These are phyloP conservation scores for Aricia agestis DNA, from an alignment of 1,140 invertebrate genomes.

Conservation along the genomic window DNA sequence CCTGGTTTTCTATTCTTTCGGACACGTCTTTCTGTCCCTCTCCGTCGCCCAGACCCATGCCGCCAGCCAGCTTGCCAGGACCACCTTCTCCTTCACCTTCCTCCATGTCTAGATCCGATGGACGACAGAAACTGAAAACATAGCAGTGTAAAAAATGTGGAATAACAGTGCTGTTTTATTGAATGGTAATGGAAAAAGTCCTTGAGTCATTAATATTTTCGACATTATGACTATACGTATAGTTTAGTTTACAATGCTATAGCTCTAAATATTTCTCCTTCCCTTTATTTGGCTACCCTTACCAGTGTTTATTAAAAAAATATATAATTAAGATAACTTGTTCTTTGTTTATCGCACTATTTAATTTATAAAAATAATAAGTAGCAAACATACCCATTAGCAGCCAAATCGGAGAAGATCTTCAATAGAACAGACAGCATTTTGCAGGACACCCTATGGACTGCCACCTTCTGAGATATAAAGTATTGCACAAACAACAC, in stretches of 20 bases:
- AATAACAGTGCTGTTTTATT: too few relatives aligned
- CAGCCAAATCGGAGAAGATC: constrained; percentile 89
- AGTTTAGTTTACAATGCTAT: too few relatives aligned
- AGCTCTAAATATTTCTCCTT: too few relatives aligned
- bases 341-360: too few relatives aligned
- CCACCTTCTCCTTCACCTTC: constrained; percentile 79
- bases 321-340: too few relatives aligned
- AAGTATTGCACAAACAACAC: constrained; percentile 85
- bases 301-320: too few relatives aligned
- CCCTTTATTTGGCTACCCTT: too few relatives aligned
- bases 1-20: constrained; percentile 89
- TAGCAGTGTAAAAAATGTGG: constrained; percentile 14
- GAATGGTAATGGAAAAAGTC: too few relatives aligned
- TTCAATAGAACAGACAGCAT: constrained; percentile 88
- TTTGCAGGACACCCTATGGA: constrained; percentile 87
- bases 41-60: constrained; percentile 93
- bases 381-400: constrained; percentile 78
- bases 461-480: constrained; percentile 84
- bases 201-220: too few relatives aligned
- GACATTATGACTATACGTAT: too few relatives aligned
- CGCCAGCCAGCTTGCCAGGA: constrained; percentile 78
- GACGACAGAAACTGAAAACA: constrained; percentile 91
- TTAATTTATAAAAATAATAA: too few relatives aligned
- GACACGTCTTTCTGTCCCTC: constrained; percentile 97
- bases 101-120: constrained; percentile 87